A percentile compares a stretch with the other conserved stretches of the same genome.
Conservation (phyloP, 2,113 vertebrate genomes). For the Scophthalmus maximus region DNA sequence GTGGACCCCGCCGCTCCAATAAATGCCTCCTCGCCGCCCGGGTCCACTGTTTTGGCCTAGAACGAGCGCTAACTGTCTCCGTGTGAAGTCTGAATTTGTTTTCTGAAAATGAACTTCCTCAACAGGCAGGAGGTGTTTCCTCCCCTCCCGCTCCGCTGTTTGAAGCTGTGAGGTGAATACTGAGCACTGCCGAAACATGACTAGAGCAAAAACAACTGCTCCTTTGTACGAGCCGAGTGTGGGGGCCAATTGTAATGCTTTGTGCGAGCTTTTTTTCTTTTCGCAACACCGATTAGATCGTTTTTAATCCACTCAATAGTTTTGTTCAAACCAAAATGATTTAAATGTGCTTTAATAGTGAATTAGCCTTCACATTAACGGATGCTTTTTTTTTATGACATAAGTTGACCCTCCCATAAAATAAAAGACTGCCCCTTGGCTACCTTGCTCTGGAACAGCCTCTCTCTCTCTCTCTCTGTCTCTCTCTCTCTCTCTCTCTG, state of each 20-base stretch:
- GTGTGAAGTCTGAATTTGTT: slow-evolving; percentile 73
- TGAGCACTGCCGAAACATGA: slow-evolving; percentile 75
- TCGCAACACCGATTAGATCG: slow-evolving; percentile 22
- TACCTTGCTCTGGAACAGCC: slow-evolving; percentile 29
- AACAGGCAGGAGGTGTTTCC: slow-evolving; percentile 78
- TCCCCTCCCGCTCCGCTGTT: slow-evolving; percentile 71
- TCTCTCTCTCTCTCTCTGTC: slow-evolving; percentile 32
- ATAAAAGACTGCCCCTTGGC: slow-evolving; percentile 44
- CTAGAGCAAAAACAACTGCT: slow-evolving; percentile 78
- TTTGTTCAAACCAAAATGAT: slow-evolving; percentile 42
- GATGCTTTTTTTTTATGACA: slow-evolving; percentile 47
- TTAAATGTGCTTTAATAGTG: slow-evolving; percentile 13
- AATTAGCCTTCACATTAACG: slow-evolving; percentile 30
- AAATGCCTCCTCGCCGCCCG: slow-evolving; percentile 15
- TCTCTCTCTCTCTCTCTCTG: slow-evolving; percentile 1
- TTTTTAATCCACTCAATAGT: slow-evolving; percentile 37
- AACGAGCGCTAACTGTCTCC: slow-evolving; percentile 34
- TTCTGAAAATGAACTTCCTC: slow-evolving; percentile 80
- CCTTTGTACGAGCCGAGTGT: slow-evolving; percentile 67
- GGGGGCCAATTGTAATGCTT: slow-evolving; percentile 63
- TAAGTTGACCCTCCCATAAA: slow-evolving; percentile 45
- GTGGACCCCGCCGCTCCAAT: slow-evolving; percentile 38
- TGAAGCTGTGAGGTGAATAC: slow-evolving; percentile 79
- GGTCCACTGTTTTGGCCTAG: slow-evolving; percentile 31
- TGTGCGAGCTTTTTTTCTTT: slow-evolving; percentile 60